Base-by-base conservation (phyloP, 1,140 invertebrate species). In the Drosophila mayri region DNA sequence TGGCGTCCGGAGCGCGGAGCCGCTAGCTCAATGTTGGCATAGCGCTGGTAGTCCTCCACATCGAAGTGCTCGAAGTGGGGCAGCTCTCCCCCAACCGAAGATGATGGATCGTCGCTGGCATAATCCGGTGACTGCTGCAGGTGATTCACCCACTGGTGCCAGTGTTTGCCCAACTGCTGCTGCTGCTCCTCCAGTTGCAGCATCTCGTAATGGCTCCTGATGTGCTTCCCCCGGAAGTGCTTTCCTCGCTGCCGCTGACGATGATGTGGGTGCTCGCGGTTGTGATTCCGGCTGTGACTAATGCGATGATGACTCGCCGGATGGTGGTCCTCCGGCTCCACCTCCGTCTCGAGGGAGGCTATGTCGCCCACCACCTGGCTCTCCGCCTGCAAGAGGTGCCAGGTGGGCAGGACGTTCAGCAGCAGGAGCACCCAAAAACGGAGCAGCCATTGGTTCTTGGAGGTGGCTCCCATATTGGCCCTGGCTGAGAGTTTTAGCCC, bases 301-400 rank as follows among this genome's bases (percentile, higher is more conserved):
- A 43, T 71, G 37, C 30, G 46, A 37, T 54, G 66, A n/a, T 54
- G 74, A 32, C 37, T 49, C 18, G 37, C 22, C 20, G 38, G 47
- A 32, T 47, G 44, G 22, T 38, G 62, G 43, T 49, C 18, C 50
- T 43, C 18, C 25, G 18, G 60, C 30, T 32, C 35, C 18, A 20
- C n/a, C 35, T 30, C 40, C 9, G 37, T 4, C 22, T 28, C 57
- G 32, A 11, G 9, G 16, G 22, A 47, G 22, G 35, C 50, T 32
- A 91, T 91, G 61, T 91, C 88, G 41, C 88, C 88, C 67, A 91
- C 77, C 66, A 91, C 88, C 58, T 76, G 86, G 66, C 52, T 90
- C 43, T 86, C 81, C 54, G 63, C 63, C 55, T 30, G 70, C 47
- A 60, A 35, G 41, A 37, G 22, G 30, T 44, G 46, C 37, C 49